These are phyloP conservation scores for Abrostola triplasia DNA, from an alignment of 2,888 invertebrate species.

Conservation along the genomic window DNA sequence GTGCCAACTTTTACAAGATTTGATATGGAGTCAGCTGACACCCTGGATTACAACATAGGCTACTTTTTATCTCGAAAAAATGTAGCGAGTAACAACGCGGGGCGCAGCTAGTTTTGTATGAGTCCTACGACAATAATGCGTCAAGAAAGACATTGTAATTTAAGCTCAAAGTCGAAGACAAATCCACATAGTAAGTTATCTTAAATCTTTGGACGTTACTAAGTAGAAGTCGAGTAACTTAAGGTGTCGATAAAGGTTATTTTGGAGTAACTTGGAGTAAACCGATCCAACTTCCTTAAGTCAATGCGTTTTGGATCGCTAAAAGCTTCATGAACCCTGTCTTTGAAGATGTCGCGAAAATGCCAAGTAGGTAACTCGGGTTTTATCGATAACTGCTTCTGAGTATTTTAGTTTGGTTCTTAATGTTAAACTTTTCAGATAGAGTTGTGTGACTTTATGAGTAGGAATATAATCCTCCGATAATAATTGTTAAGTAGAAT, in stretches of 20 bases:
- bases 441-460: neutral
- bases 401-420: neutral
- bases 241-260: neutral
- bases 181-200: neutral
- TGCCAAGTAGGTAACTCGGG: neutral
- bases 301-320: constrained; percentile 3
- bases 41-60: no score
- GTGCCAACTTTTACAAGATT: no score
- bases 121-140: no score
- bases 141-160: no score
- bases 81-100: no score
- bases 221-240: neutral
- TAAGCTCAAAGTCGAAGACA: neutral
- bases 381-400: neutral
- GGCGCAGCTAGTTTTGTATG: no score
- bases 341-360: neutral
- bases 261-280: neutral
- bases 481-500: neutral
- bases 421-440: neutral
- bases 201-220: neutral
- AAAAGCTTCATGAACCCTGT: constrained; percentile 1
- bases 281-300: constrained; percentile 3
- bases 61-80: no score
- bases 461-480: neutral
- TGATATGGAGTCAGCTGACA: no score